Base-by-base conservation (phyloP, 2,797 vertebrate species). In the Otus scops region DNA sequence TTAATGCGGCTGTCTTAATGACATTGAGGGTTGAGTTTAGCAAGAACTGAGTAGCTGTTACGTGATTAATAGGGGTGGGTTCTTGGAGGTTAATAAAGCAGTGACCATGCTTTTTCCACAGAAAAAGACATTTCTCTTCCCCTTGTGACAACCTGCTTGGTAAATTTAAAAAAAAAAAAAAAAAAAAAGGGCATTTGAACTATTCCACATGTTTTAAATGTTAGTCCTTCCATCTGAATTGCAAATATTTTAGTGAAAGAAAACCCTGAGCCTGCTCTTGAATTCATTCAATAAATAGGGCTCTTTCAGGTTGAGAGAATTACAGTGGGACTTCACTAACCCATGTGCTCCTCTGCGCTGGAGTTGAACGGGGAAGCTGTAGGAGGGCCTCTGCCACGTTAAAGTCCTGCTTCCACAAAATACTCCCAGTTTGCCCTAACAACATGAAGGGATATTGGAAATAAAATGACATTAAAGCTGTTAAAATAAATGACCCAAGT, bases 121-220 rank as follows among this genome's bases (percentile, higher is more conserved):
- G 71, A 68, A 89, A 51, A 89, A 70, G 78, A 85, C 11, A 5
- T 90, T 92, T 74, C 53, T 95, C 26, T 92, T 91, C 28, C 17
- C 38, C 39, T 87, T 86, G 63, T 96, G 94, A 87, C 91, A 90
- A 75, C 45, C 34, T 65, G 60, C 73, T 74, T 77, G 74, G 56
- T 86, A 85, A 91, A 89, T 77, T 81, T 15, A 11, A 34, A 71
- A 89, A 79, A 67, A 47, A 47, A 26, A 45, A 28, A 51, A 57
- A 57, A 34, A n/a, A 41, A 24, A 63, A 91, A 79, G 88, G 48
- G 17, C 50, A 43, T 87, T 69, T 93, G 47, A 93, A n/a, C 71
- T 85, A 32, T 85, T 96, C 79, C 83, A 75, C 70, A 34, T 92
- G 85, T 91, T 91, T 94, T 94, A 73, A 92, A 87, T 94, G 79